These are phyloP conservation scores for Sebastes steindachneri DNA, from an alignment of 2,797 vertebrate genomes.

Conservation along the genomic window DNA sequence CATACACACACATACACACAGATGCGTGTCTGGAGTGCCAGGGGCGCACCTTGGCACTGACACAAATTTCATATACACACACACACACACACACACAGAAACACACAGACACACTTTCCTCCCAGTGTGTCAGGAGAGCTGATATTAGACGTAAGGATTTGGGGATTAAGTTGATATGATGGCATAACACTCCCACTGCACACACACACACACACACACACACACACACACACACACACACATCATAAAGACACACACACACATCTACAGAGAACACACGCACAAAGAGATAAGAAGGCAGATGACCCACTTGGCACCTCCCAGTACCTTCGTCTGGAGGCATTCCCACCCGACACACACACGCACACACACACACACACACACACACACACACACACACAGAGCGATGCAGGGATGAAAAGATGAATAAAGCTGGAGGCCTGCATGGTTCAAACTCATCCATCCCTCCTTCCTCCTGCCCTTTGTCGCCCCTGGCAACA, in stretches of 20 bases:
- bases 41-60: constrained; percentile 33
- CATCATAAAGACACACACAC: constrained; percentile 2
- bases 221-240: background rate
- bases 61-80: constrained; percentile 16
- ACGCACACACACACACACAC: constrained; percentile 8
- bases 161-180: constrained; percentile 57
- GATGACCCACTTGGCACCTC: constrained; percentile 70
- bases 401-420: constrained; percentile 48
- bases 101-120: constrained; percentile 5
- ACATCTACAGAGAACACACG: constrained; percentile 18
- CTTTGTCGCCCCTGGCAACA: constrained; percentile 49
- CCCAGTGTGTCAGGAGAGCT: constrained; percentile 26
- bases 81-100: constrained; percentile 10
- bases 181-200: constrained; percentile 10
- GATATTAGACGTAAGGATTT: constrained; percentile 56
- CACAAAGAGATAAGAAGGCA: constrained; percentile 45
- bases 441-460: constrained; percentile 43
- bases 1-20: background rate
- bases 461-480: constrained; percentile 53
- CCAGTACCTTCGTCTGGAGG: constrained; percentile 45
- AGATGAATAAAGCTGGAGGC: constrained; percentile 72
- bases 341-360: constrained; percentile 32
- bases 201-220: background rate
- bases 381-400: background rate
- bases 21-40: constrained; percentile 16